Base-by-base conservation (phyloP, 2,797 vertebrate species). In the Eremophila alpestris region DNA sequence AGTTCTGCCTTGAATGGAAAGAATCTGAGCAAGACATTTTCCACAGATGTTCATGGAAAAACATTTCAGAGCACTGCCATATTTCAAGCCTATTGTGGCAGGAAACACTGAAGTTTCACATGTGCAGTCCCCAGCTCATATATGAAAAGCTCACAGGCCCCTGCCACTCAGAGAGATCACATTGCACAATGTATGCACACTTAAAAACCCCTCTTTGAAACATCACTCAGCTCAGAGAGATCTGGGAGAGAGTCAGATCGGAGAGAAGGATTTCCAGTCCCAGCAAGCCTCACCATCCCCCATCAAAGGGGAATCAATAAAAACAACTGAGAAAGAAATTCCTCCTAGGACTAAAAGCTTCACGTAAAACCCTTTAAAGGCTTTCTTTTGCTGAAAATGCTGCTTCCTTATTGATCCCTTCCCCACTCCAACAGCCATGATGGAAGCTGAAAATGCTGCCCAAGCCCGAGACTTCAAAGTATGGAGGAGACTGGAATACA, bases 1-100 rank as follows among this genome's bases (percentile, higher is more conserved):
- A 91, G 69, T 90, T 94, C 70, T 95, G 95, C 73, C 90, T 87
- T 84, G 86, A 90, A 87, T 13, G 95, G 95, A 97, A 96, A 97
- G 73, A 96, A 94, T 94, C 73, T 3, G 81, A 94, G 75, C 59
- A 67, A 95, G 89, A 94, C 91, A 90, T 90, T 97, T 95, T 95
- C 93, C 94, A 94, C 88, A 96, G 90, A 94, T 85, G 90, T 92
- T 94, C 63, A 93, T 40, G 60, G 91, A 95, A 96, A 97, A 96
- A 85, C 81, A 83, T 82, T 95, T 86, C 90, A 67, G 84, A 93
- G 86, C 54, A 36, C 67, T 87, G 77, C 79, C 82, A 83, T 87
- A 95, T 95, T 93, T 95, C 83, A 90, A 87, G 74, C 36, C 81
- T 65, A 83, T 70, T 95, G 94, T 82, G 83, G 93, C 63, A 95